A percentile compares a stretch with the other conserved stretches of the same genome.
Conservation (phyloP, 2,888 invertebrate species). For the Nomada goodeniana region DNA sequence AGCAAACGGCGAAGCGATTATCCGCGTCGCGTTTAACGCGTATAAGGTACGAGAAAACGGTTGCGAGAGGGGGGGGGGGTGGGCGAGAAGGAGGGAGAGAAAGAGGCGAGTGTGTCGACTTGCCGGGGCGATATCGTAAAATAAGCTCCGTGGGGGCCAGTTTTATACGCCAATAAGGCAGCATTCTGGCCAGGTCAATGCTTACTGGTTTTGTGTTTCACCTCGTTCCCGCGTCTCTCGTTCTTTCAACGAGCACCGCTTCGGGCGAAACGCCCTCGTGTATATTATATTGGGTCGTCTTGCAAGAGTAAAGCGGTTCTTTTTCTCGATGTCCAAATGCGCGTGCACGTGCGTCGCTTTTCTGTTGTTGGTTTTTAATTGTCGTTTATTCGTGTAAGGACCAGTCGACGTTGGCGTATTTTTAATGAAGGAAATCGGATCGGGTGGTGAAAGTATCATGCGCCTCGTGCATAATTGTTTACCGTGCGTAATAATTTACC, state of each 20-base stretch:
- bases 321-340: too few species aligned
- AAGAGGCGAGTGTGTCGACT: constrained; percentile 20
- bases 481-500: too few species aligned
- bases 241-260: constrained; percentile 59
- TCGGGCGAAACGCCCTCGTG: constrained; percentile 52
- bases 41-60: constrained; percentile 49
- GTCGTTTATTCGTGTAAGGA: too few species aligned
- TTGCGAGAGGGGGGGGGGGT: too few species aligned
- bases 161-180: constrained; percentile 79
- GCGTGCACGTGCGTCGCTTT: too few species aligned
- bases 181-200: constrained; percentile 81
- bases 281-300: background rate
- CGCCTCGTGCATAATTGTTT: too few species aligned
- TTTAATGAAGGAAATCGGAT: too few species aligned
- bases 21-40: constrained; percentile 50
- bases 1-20: constrained; percentile 57
- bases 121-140: constrained; percentile 68
- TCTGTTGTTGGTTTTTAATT: too few species aligned
- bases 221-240: constrained; percentile 65
- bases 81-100: background rate
- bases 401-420: too few species aligned
- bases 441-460: too few species aligned
- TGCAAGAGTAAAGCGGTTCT: too few species aligned
- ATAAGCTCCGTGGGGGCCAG: constrained; percentile 75
- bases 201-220: constrained; percentile 82